Conservation (phyloP, 2,888 invertebrate genomes). For the Thereva nobilitata region DNA sequence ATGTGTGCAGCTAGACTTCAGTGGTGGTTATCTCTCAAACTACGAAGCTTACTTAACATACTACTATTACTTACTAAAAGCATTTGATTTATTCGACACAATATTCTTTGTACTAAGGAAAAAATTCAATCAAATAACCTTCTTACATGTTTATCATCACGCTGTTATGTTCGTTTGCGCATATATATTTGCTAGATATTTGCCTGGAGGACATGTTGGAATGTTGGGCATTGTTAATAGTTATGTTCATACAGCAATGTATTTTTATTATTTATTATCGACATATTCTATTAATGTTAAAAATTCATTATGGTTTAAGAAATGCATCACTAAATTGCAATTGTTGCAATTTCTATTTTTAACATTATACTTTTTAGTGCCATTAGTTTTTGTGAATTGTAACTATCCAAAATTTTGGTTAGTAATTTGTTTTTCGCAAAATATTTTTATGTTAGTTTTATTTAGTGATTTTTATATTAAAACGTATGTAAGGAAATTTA, state of each 20-base stretch:
- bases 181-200: constrained; percentile 65
- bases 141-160: constrained; percentile 74
- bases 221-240: constrained; percentile 70
- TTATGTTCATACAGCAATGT: constrained; percentile 81
- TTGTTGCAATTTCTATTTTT: constrained; percentile 72
- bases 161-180: constrained; percentile 67
- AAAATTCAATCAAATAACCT: constrained; percentile 69
- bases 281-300: constrained; percentile 72
- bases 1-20: constrained; percentile 3
- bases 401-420: constrained; percentile 63
- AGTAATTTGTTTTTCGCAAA: constrained; percentile 66
- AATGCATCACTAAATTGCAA: constrained; percentile 82
- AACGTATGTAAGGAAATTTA: constrained; percentile 60
- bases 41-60: constrained; percentile 52
- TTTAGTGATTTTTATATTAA: constrained; percentile 72
- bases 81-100: constrained; percentile 69
- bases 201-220: constrained; percentile 68
- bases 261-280: constrained; percentile 77
- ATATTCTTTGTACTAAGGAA: constrained; percentile 72
- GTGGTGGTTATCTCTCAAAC: constrained; percentile 15
- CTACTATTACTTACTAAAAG: constrained; percentile 66
- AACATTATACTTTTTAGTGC: constrained; percentile 62
- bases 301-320: constrained; percentile 80
- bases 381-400: constrained; percentile 61
- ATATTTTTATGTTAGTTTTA: constrained; percentile 67